phyloP scores from a whole-genome alignment of 2,888 invertebrate species.

The Pterobdella sp. region DNA sequence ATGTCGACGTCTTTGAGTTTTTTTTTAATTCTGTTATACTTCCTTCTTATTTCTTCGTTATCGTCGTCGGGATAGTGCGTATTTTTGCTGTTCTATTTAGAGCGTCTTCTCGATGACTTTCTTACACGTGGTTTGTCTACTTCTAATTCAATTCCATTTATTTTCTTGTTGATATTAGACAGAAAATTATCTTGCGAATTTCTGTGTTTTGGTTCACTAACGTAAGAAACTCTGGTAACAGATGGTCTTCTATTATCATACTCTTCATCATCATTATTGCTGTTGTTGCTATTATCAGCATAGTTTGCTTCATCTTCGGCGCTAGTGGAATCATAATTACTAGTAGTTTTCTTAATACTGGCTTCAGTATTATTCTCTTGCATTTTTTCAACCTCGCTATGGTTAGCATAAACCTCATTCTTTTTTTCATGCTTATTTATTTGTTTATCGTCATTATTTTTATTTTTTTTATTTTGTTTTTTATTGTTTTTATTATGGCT shows the following conservation, averaged over 20 bases:
- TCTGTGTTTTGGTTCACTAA: no score
- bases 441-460: background rate
- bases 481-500: background rate
- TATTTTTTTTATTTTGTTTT: background rate
- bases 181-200: background rate
- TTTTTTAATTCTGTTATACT: no score
- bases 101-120: no score
- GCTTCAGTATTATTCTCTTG: background rate
- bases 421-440: background rate
- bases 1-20: constrained; percentile 23
- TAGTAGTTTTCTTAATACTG: background rate
- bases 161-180: background rate
- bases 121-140: no score
- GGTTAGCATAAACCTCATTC: background rate
- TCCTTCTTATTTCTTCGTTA: no score
- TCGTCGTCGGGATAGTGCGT: no score
- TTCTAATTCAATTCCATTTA: background rate
- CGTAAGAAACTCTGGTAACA: background rate
- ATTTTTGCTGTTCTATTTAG: no score
- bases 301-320: background rate
- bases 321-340: background rate
- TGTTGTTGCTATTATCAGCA: constrained; percentile 1
- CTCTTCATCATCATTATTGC: background rate
- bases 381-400: background rate
- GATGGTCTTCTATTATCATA: background rate